These are phyloP conservation scores for Tauraco hartlaubi DNA, from an alignment of 2,797 vertebrate species.

Conservation along the genomic window DNA sequence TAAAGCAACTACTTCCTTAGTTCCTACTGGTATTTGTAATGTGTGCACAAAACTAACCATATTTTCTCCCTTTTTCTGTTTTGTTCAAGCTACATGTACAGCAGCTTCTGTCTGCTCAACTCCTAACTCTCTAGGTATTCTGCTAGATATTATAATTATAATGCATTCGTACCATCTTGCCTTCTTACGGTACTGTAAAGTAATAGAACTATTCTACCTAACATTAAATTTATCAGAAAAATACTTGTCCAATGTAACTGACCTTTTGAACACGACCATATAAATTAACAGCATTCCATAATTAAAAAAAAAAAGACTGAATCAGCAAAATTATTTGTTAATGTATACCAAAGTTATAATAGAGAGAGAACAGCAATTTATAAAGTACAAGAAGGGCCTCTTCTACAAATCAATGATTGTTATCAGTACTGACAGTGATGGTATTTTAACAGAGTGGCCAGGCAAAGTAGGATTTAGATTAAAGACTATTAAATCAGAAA, in stretches of 20 bases:
- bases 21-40: neutral
- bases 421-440: neutral
- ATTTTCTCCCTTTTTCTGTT: neutral
- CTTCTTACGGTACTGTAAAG: neutral
- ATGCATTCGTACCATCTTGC: neutral
- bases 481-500: neutral
- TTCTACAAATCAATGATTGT: neutral
- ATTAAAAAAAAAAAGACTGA: neutral
- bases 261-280: neutral
- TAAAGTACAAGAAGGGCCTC: neutral
- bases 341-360: neutral
- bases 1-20: neutral
- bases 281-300: neutral
- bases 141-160: neutral
- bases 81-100: neutral
- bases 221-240: neutral
- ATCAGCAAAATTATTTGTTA: neutral
- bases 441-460: neutral
- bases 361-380: neutral
- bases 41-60: neutral
- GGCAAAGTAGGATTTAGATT: neutral
- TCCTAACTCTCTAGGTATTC: neutral
- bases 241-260: neutral
- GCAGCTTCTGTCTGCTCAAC: neutral
- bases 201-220: neutral